Percentiles rank a stretch among this genome's conserved stretches.
Evolutionary conservation across 2,888 invertebrate genomes (phyloP).

Genomic region (Carpatolechia fugitivella): DNA sequence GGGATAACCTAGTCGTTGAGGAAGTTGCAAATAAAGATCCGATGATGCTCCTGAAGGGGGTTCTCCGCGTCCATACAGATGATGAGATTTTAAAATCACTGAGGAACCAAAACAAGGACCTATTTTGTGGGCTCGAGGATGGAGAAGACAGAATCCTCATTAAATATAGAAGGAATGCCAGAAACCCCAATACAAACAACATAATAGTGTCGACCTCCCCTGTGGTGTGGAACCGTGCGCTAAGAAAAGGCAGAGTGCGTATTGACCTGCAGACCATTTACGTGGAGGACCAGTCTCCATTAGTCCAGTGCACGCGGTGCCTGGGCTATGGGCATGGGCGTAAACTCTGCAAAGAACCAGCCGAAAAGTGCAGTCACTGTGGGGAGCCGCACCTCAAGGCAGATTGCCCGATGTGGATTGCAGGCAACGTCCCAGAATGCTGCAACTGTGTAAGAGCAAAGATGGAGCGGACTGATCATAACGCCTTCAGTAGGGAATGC

Average conservation of each 20-base stretch:
- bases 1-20: background rate
- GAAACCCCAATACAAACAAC: conserved; percentile 9
- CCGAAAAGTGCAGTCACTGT: conserved; percentile 15
- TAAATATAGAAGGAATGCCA: background rate
- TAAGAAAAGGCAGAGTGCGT: conserved; percentile 7
- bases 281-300: conserved; percentile 18
- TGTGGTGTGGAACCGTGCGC: conserved; percentile 5
- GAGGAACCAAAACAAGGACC: conserved; percentile 12
- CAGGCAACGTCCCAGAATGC: background rate
- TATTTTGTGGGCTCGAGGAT: background rate
- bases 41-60: conserved; percentile 15
- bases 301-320: conserved; percentile 19
- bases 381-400: background rate
- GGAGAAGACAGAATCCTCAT: background rate
- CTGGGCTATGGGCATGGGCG: conserved; percentile 16
- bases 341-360: conserved; percentile 5
- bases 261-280: conserved; percentile 13
- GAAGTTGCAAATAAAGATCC: conserved; percentile 14
- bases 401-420: background rate
- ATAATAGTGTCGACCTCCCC: conserved; percentile 8
- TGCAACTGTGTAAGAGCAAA: background rate
- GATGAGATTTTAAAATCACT: conserved; percentile 17
- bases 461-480: too few relatives aligned
- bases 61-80: conserved; percentile 12
- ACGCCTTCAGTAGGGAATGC: too few relatives aligned